Conservation (phyloP, 2,888 invertebrate species). For the Iphiclides podalirius region DNA sequence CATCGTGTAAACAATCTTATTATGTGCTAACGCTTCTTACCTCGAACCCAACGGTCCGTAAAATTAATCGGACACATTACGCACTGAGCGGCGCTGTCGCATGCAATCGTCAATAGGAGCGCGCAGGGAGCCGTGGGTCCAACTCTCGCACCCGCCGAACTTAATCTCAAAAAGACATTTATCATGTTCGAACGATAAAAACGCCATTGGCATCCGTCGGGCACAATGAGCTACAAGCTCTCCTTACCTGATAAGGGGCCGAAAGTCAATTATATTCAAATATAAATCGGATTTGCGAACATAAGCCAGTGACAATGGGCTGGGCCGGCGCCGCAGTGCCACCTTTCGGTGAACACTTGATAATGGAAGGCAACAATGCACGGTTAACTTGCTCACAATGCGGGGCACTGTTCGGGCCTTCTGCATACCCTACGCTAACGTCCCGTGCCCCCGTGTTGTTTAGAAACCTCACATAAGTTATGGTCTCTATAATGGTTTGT, state of each 20-base stretch:
- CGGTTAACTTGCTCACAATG: conserved; percentile 18
- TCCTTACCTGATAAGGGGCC: conserved; percentile 69
- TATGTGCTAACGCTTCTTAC: not conserved
- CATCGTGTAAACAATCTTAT: too few species aligned
- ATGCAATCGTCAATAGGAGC: conserved; percentile 35
- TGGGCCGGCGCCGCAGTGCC: conserved; percentile 58
- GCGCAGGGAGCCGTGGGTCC: conserved; percentile 36
- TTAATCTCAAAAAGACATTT: conserved; percentile 76
- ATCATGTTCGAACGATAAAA: conserved; percentile 77
- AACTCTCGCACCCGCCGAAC: conserved; percentile 37
- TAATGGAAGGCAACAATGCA: conserved; percentile 21
- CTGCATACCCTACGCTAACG: conserved; percentile 10
- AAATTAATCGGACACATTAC: conserved; percentile 5
- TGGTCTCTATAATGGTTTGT: too few species aligned
- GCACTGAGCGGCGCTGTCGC: conserved; percentile 7
- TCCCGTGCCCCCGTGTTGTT: not conserved
- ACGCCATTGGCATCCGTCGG: conserved; percentile 72
- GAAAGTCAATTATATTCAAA: conserved; percentile 80
- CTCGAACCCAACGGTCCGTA: not conserved
- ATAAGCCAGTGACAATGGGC: conserved; percentile 72
- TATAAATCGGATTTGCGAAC: conserved; percentile 80
- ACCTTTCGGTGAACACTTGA: conserved; percentile 29
- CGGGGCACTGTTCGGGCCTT: conserved; percentile 6
- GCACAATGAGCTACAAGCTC: conserved; percentile 68
- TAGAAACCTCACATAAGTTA: not conserved